Base-by-base conservation (phyloP, 2,888 invertebrate species). In the Campoplex nolae region DNA sequence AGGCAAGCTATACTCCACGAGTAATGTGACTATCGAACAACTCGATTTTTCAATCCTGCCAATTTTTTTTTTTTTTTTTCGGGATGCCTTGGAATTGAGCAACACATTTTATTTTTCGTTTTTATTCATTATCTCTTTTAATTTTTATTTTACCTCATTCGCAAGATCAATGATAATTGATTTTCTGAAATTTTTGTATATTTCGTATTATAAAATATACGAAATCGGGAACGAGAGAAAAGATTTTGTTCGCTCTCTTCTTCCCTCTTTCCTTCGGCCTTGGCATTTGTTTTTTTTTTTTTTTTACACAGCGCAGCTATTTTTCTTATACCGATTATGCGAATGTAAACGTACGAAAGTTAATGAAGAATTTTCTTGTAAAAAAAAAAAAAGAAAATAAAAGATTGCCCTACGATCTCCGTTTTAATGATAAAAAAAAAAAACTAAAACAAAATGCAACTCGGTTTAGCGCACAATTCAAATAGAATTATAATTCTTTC, bases 221-320 rank as follows among this genome's bases (percentile, higher is more conserved):
- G 42, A 42, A 42, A 9, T 35, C 67, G 45, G 35, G 6, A 45
- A 56, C 42, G 23, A 42, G 78, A 51, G 67, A 35, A 28, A 75
- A 75, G 45, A 28, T 51, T 45, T 48, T 58, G n/a, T 74, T 35
- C 70, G 51, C 71, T 54, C 45, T 76, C 75, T 76, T 28, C 38
- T n/a, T 71, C 51, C 73, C 80, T 62, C 81, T 32, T 38, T 13
- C 58, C 38, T 74, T 77, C 42, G 54, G 71, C 74, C 62, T 81
- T 56, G 75, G 78, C 68, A 78, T 78, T 84, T 80, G 54, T 73
- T 85, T 73, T 80, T 81, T 76, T 70, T 80, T 84, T 82, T 80
- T 84, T 82, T 82, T 74, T 67, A 75, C 58, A 67, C 58, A 23
- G 45, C 45, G 74, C 73, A 74, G 51, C 71, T 65, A 75, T 76